These are phyloP conservation scores for Phortica variegata DNA, from an alignment of 1,140 invertebrate genomes.

Conservation along the genomic window DNA sequence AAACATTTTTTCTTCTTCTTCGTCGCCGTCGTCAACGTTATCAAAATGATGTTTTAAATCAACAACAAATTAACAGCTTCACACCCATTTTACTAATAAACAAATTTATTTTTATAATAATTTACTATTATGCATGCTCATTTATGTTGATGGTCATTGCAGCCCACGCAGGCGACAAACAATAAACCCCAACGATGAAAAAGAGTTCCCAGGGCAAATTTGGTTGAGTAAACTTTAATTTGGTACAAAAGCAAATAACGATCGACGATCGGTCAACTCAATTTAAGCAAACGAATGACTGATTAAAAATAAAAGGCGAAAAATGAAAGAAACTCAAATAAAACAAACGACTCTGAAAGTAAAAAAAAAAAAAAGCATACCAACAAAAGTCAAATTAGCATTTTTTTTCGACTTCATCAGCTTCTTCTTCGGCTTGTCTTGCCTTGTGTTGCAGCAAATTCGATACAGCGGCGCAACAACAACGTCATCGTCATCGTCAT, in stretches of 20 bases:
- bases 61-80: conserved; percentile 34
- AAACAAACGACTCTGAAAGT: conserved; percentile 14
- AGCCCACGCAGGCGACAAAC: conserved; percentile 21
- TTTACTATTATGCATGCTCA: conserved; percentile 38
- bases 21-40: neutral
- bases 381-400: conserved; percentile 48
- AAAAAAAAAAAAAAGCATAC: conserved; percentile 18
- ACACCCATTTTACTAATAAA: conserved; percentile 39
- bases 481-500: conserved; percentile 36
- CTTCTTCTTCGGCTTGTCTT: conserved; percentile 8
- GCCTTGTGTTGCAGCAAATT: neutral
- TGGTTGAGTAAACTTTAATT: neutral
- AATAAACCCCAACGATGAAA: conserved; percentile 12
- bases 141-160: neutral
- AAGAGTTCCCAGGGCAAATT: neutral
- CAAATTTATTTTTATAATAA: conserved; percentile 1
- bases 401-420: conserved; percentile 38
- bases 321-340: conserved; percentile 21
- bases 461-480: conserved; percentile 7
- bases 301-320: conserved; percentile 33
- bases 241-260: conserved; percentile 3
- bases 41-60: conserved; percentile 27
- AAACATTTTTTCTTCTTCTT: too few relatives aligned
- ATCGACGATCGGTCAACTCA: conserved; percentile 35
- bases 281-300: conserved; percentile 49